Conservation (phyloP, 2,113 vertebrate species). For the Isichthys henryi region DNA sequence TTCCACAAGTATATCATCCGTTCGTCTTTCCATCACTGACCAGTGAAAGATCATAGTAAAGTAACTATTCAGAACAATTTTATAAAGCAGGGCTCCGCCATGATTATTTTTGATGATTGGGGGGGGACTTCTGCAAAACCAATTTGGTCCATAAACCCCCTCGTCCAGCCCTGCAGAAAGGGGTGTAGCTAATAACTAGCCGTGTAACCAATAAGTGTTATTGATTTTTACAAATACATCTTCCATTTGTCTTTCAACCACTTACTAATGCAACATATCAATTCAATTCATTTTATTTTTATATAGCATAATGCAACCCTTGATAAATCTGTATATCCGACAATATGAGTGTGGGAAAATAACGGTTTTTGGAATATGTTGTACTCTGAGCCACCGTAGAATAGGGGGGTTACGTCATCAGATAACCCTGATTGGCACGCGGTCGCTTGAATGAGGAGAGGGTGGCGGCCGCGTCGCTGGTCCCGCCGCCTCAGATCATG, state of each 20-base stretch:
- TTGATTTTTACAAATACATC: neutral
- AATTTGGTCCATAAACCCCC: neutral
- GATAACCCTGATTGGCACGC: slow-evolving; percentile 31
- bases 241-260: neutral
- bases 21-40: no score
- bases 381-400: slow-evolving; percentile 33
- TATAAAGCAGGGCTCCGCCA: neutral
- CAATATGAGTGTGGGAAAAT: neutral
- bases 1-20: no score
- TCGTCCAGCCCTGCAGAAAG: neutral
- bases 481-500: neutral
- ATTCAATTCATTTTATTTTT: no score
- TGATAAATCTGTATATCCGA: neutral
- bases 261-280: neutral
- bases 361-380: neutral
- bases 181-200: neutral
- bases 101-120: neutral
- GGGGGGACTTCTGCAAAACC: neutral
- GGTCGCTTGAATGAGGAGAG: slow-evolving; percentile 25
- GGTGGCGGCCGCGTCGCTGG: neutral
- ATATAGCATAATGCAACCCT: no score
- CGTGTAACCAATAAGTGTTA: neutral
- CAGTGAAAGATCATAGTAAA: no score
- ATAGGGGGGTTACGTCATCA: neutral
- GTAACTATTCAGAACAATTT: neutral